Evolutionary conservation across 2,888 invertebrate species (phyloP), one percentile per base, ranked within the genome.

Genomic region (Platycheirus albimanus): DNA sequence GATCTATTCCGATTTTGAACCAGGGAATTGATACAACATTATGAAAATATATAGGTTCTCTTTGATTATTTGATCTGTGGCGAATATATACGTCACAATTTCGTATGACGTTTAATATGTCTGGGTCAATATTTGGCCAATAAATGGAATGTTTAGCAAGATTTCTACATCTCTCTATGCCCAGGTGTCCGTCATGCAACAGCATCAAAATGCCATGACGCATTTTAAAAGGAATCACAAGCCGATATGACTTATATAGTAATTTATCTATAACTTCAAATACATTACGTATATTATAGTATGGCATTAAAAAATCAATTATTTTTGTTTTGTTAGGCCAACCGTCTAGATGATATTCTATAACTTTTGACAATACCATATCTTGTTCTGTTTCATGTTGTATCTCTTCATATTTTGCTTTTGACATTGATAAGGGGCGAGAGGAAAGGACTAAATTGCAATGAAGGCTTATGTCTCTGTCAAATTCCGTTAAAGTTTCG

Each of bases 121-220:
- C 52, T 10, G 43, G 51, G 17, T 71, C 10, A n/a, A 72, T 63
- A 28, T 52, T 41, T 11, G 86, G 86, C 87, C 86, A 87, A 54
- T 85, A 87, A 11, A 87, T 17, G 38, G 81, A 72, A 28, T 84
- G 72, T 43, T 85, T 58, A 0, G 87, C 87, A 17, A 86, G 45
- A 10, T 47, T 70, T 67, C 85, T 85, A 49, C 85, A 86, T 69
- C 86, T 86, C 43, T 85, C 86, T 2, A 86, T 69, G 2, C 87
- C 86, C 36, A 86, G 43, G 51, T 87, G 87, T 13, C 71, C 75
- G 56, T 86, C 86, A 54, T 87, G 86, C 13, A 87, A 58, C 49
- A 76, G 79, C 6, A 81, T 52, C 47, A 87, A 49, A 63, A 87
- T 86, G 24, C 85, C 75, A 24, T 63, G 67, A 78, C 86, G 84